Conservation (phyloP, 2,888 invertebrate species). For the Rhingia rostrata region DNA sequence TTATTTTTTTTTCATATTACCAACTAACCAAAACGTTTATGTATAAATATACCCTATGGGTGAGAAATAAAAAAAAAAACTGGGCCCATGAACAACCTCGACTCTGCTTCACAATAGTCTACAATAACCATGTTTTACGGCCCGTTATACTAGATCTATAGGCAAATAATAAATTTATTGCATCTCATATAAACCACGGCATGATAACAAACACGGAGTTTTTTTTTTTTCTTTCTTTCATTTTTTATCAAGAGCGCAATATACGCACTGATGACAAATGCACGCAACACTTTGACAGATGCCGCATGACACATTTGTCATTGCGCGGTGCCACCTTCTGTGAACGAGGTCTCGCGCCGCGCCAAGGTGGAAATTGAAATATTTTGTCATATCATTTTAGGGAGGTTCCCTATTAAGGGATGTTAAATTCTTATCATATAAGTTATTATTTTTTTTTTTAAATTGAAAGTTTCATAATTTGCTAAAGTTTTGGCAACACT, state of each 20-base stretch:
- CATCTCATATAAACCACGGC: conserved; percentile 68
- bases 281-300: conserved; percentile 53
- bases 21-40: too few relatives aligned
- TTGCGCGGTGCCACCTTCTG: not conserved
- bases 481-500: too few relatives aligned
- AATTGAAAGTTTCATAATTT: too few relatives aligned
- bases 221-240: conserved; percentile 9
- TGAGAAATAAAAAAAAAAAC: not conserved
- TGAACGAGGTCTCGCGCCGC: not conserved
- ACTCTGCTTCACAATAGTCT: conserved; percentile 49
- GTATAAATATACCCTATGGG: not conserved
- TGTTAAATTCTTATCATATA: not conserved
- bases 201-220: conserved; percentile 40
- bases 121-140: conserved; percentile 26
- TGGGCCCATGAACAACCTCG: conserved; percentile 14
- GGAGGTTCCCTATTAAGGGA: too few relatives aligned
- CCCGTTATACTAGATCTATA: conserved; percentile 39
- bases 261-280: conserved; percentile 43
- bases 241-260: conserved; percentile 34
- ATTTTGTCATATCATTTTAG: not conserved
- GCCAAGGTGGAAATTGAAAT: not conserved
- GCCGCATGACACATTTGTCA: conserved; percentile 54
- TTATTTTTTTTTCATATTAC: too few relatives aligned
- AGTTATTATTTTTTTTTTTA: not conserved
- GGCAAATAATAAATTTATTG: conserved; percentile 72